These are phyloP conservation scores for Rallus limicola DNA, from an alignment of 2,113 vertebrate genomes.

Conservation along the genomic window DNA sequence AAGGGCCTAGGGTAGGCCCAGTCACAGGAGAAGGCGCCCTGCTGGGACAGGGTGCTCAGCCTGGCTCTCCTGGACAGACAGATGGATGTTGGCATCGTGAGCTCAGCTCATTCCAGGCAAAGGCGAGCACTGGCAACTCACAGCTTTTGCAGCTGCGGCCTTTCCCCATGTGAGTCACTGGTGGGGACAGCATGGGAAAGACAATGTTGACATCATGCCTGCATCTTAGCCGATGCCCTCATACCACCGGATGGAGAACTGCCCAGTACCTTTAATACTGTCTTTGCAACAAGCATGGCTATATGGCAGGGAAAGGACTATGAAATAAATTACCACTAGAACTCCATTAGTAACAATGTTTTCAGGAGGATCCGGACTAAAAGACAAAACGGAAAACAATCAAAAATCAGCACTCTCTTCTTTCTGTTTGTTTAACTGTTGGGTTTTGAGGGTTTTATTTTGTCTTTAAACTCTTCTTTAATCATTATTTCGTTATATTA, in stretches of 20 bases:
- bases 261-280: background rate
- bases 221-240: background rate
- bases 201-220: background rate
- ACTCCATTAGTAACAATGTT: slow-evolving; percentile 82
- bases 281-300: background rate
- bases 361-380: slow-evolving; percentile 73
- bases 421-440: background rate
- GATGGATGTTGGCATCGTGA: background rate
- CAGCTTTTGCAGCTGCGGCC: background rate
- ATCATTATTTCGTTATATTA: background rate
- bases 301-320: background rate
- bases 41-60: background rate
- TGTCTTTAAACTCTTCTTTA: background rate
- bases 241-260: background rate
- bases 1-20: background rate
- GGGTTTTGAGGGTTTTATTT: background rate
- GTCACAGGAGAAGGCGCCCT: background rate
- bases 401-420: background rate
- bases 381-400: slow-evolving; percentile 47
- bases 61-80: fast-evolving
- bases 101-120: background rate
- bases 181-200: background rate
- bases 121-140: fast-evolving
- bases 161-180: background rate
- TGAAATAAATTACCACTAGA: slow-evolving; percentile 80